Evolutionary conservation across 1,140 invertebrate genomes (phyloP), one percentile per base, ranked within the genome.

Genomic region (Halictus rubicundus): DNA sequence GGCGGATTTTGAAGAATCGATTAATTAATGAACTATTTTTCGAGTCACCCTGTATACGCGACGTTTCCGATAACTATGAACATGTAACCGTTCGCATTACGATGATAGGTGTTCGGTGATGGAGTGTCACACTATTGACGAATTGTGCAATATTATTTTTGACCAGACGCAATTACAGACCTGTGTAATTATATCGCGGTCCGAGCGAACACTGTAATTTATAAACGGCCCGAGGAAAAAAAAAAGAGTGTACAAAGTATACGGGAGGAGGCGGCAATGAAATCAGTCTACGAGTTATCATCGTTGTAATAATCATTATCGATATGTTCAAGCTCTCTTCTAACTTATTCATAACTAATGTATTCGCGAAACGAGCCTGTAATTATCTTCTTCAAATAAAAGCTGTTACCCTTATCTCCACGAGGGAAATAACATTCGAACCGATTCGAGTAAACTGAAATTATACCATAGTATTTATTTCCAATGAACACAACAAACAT

Each of bases 71-170:
- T 70, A 71, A 83, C 52, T 25, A 61, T 54, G 78, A 72, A 72
- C 37, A 65, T 72, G 61, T 69, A 68, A 12, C 16, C 37, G 49
- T 37, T 61, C 52, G 70, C 37, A 27, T 63, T 42, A 77, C 25
- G 25, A 66, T 74, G 68, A 75, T 84, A 83, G 42, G 23, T 42
- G 66, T 82, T 64, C 49, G 86, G 84, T 87, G 86, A 86, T 84
- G 86, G 86, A 80, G 21, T 52, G 65, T 65, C 71, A 66, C 49
- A 37, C 68, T 69, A 76, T 81, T 52, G 57, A 49, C 63, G 60
- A 37, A 75, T 57, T 68, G 70, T 85, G 70, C 73, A 81, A 84
- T 85, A 84, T 57, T 49, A 57, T 54, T 68, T 7, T 71, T 65
- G 52, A 42, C 23, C 61, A n/a, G 7, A n/a, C 27, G 52, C 46